Evolutionary conservation across 2,113 vertebrate genomes (phyloP).

Genomic region (Pelodiscus sinensis): DNA sequence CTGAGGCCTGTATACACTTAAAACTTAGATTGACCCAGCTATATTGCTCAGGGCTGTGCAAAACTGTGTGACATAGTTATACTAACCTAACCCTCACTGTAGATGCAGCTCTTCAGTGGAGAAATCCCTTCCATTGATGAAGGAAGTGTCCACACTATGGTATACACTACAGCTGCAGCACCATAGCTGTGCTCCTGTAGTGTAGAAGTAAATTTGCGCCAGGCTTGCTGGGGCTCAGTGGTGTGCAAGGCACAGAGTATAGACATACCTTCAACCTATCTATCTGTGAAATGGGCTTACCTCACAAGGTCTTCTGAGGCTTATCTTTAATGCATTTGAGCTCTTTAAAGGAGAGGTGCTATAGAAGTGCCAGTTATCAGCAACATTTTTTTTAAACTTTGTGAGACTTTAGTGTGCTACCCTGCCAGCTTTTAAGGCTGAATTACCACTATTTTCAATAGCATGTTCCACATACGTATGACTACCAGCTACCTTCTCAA

Average conservation of each 20-base stretch:
- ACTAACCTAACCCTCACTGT: not conserved
- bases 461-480: too few species aligned
- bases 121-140: not conserved
- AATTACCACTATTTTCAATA: not conserved
- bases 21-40: not conserved
- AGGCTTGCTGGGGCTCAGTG: not conserved
- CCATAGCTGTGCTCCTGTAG: not conserved
- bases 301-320: not conserved
- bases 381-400: not conserved
- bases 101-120: not conserved
- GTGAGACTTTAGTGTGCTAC: not conserved
- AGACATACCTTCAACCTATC: not conserved
- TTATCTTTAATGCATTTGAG: not conserved
- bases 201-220: not conserved
- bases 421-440: not conserved
- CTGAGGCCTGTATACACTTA: not conserved
- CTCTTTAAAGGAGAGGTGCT: not conserved
- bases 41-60: not conserved
- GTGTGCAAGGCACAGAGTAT: not conserved
- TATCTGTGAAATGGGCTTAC: not conserved
- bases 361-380: not conserved
- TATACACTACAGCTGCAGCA: not conserved
- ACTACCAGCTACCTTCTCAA: not conserved
- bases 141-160: not conserved
- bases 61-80: not conserved